phyloP scores from a whole-genome alignment of 2,113 vertebrate genomes.

The Craseonycteris thonglongyai region DNA sequence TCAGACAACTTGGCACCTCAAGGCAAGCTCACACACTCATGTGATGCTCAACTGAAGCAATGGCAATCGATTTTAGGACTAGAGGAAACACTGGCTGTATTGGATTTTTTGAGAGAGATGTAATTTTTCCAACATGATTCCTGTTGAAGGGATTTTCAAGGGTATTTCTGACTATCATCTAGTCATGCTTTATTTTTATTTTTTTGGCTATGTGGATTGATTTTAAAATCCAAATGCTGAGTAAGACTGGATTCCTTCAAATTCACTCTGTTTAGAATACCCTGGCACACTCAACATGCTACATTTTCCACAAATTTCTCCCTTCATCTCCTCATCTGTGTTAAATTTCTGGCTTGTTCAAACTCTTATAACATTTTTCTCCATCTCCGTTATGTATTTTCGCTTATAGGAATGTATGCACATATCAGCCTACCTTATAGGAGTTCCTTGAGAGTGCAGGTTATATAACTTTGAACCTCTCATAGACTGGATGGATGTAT shows the following conservation, averaged over 20 bases:
- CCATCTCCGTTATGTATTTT: neutral
- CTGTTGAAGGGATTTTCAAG: neutral
- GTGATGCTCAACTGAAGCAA: neutral
- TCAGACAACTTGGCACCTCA: neutral
- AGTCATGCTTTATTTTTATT: neutral
- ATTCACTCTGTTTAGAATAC: neutral
- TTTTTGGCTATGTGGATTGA: neutral
- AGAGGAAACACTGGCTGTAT: neutral
- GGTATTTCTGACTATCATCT: neutral
- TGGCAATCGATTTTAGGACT: neutral
- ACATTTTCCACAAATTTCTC: neutral
- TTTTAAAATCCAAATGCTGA: slow-evolving; percentile 19
- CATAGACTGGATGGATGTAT: too few species aligned
- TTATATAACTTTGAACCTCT: neutral
- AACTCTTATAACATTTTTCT: neutral
- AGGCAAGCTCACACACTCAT: neutral
- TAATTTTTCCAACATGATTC: neutral
- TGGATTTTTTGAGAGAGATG: neutral
- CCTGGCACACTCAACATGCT: neutral
- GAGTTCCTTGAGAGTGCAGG: neutral
- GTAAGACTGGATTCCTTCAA: neutral
- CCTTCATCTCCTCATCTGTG: neutral
- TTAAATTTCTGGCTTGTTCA: neutral
- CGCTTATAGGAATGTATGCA: neutral
- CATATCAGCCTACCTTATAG: neutral